A percentile compares a stretch with the other conserved stretches of the same genome.
Conservation (phyloP, 2,888 invertebrate genomes). For the Chydorus sphaericus region DNA sequence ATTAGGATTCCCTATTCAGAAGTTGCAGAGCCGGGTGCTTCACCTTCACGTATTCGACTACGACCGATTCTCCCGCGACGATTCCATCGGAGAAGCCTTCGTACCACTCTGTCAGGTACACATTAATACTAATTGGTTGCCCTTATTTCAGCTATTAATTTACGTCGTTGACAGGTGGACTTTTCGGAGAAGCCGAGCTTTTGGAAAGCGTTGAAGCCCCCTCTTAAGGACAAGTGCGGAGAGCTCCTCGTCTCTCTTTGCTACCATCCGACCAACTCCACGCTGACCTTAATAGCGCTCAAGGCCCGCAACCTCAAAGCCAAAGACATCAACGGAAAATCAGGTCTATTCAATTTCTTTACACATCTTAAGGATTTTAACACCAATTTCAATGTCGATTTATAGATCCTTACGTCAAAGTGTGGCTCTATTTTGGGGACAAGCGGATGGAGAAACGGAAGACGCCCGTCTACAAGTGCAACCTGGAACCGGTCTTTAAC, state of each 20-base stretch:
- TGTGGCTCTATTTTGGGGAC: conserved; percentile 90
- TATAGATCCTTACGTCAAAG: conserved; percentile 95
- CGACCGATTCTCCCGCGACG: conserved; percentile 83
- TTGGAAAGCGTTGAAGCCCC: conserved; percentile 83
- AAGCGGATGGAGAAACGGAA: conserved; percentile 90
- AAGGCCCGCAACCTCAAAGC: conserved; percentile 90
- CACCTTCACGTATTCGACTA: conserved; percentile 90
- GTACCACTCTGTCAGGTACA: conserved; percentile 76
- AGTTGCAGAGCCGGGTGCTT: conserved; percentile 75
- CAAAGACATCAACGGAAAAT: conserved; percentile 90
- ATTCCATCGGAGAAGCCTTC: conserved; percentile 86
- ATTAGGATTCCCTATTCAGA: conserved; percentile 74
- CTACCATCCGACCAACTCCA: conserved; percentile 90
- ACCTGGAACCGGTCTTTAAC: conserved; percentile 88
- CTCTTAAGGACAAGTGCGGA: conserved; percentile 84
- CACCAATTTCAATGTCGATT: not conserved
- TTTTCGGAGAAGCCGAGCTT: conserved; percentile 84
- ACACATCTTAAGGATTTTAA: not conserved
- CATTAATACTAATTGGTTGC: not conserved
- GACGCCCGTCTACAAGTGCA: conserved; percentile 86
- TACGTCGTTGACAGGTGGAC: conserved; percentile 50
- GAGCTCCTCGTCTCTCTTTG: conserved; percentile 82
- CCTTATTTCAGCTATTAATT: not conserved
- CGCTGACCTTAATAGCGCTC: conserved; percentile 73
- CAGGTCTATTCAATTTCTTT: conserved; percentile 38